Evolutionary conservation across 2,888 invertebrate species (phyloP).

Genomic region (Diploptera punctata): DNA sequence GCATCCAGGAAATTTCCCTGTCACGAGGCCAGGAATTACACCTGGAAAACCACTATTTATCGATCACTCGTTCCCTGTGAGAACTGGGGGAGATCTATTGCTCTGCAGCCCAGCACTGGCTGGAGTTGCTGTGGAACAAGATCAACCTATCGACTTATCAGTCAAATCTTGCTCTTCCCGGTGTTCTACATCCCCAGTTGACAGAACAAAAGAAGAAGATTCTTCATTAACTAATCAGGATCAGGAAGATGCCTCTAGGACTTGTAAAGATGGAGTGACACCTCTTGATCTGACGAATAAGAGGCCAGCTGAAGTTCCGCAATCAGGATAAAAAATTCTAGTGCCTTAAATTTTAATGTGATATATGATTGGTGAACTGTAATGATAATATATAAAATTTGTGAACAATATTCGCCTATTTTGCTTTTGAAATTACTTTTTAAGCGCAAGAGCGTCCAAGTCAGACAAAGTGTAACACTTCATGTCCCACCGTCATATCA

Average conservation of each 20-base stretch:
- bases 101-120: conserved; percentile 56
- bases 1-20: conserved; percentile 24
- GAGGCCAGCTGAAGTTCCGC: conserved; percentile 36
- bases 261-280: conserved; percentile 32
- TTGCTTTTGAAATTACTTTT: too few relatives aligned
- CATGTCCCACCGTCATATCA: too few relatives aligned
- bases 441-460: too few relatives aligned
- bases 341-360: too few relatives aligned
- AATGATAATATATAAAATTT: too few relatives aligned
- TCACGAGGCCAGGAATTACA: conserved; percentile 28
- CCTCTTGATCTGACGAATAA: conserved; percentile 42
- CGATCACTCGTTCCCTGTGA: conserved; percentile 45
- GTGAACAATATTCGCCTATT: too few relatives aligned
- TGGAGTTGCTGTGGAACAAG: conserved; percentile 61
- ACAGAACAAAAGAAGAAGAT: not conserved
- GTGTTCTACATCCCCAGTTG: not conserved
- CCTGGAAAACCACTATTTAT: conserved; percentile 17
- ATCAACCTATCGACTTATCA: conserved; percentile 62
- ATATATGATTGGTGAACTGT: too few relatives aligned
- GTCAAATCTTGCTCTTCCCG: conserved; percentile 55
- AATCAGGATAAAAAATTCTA: conserved; percentile 24
- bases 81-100: conserved; percentile 53
- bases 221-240: too few relatives aligned
- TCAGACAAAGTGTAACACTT: too few relatives aligned
- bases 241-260: not conserved